Conservation (phyloP, 2,113 vertebrate species). For the Hippopotamus amphibius region DNA sequence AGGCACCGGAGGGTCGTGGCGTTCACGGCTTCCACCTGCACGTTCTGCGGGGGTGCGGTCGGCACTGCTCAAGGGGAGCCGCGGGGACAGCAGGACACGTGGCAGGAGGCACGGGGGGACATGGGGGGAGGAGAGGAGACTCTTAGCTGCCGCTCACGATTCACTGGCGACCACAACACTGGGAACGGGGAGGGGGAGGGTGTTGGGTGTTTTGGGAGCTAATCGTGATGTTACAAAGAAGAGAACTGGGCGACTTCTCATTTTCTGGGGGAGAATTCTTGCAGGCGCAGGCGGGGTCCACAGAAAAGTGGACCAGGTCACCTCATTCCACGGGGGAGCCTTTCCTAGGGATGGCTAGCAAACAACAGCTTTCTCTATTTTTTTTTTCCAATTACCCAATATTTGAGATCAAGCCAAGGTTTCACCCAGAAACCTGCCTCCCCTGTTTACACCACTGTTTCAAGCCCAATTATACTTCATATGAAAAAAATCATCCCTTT, state of each 20-base stretch:
- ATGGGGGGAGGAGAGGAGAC: constrained; percentile 43
- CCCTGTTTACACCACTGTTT: neutral
- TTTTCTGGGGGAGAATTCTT: constrained; percentile 65
- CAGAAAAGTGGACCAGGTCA: constrained; percentile 47
- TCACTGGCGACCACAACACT: neutral
- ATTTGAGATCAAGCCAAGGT: neutral
- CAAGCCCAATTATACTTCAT: neutral
- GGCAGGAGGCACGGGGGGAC: neutral
- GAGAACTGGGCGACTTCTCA: constrained; percentile 75
- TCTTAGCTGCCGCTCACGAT: neutral
- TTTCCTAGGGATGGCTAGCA: constrained; percentile 34
- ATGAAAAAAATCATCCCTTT: neutral
- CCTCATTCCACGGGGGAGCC: constrained; percentile 46
- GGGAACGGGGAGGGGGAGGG: neutral
- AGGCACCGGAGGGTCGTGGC: constrained; percentile 95
- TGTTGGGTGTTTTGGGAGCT: neutral
- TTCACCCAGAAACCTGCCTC: neutral
- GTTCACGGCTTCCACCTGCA: constrained; percentile 92
- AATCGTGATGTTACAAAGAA: neutral
- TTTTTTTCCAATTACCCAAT: constrained; percentile 56
- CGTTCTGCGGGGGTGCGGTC: constrained; percentile 95
- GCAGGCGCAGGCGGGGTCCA: neutral
- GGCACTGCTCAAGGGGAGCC: constrained; percentile 88
- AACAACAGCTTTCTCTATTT: constrained; percentile 48
- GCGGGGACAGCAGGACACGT: neutral